Percentiles rank a stretch among this genome's conserved stretches.
These are phyloP conservation scores for Fragum fragum DNA, from an alignment of 2,888 invertebrate species.

Conservation along the genomic window DNA sequence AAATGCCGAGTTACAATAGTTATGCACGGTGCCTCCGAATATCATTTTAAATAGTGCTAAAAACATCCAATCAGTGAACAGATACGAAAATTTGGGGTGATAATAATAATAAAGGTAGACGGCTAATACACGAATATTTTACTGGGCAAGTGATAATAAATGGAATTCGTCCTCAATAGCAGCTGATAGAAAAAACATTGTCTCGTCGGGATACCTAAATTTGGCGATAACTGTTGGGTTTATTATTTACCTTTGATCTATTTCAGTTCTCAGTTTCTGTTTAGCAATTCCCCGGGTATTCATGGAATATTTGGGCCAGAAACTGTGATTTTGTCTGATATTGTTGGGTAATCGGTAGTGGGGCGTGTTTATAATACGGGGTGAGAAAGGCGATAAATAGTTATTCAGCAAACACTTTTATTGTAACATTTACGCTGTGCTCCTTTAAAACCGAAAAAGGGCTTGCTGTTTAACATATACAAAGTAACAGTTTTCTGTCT, in stretches of 20 bases:
- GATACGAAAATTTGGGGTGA: background rate
- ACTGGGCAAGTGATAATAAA: slow-evolving; percentile 10
- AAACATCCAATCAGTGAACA: slow-evolving; percentile 8
- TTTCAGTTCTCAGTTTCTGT: slow-evolving; percentile 21
- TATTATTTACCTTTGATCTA: slow-evolving; percentile 14
- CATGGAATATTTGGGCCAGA: slow-evolving; percentile 1
- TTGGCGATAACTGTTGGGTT: background rate
- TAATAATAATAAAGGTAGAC: slow-evolving; percentile 17
- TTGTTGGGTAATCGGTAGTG: background rate
- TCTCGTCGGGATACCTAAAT: background rate
- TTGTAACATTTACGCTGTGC: slow-evolving; percentile 16
- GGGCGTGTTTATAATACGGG: slow-evolving; percentile 3
- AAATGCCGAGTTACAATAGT: background rate
- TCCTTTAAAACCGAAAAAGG: slow-evolving; percentile 1
- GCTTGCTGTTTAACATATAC: slow-evolving; percentile 19
- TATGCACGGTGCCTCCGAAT: background rate
- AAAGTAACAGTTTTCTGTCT: slow-evolving; percentile 13
- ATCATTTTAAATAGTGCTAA: slow-evolving; percentile 7
- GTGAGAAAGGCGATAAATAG: slow-evolving; percentile 11
- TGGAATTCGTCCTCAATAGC: slow-evolving; percentile 21
- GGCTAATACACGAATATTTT: slow-evolving; percentile 2
- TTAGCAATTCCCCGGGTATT: slow-evolving; percentile 9
- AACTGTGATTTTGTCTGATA: slow-evolving; percentile 8
- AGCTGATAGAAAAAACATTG: background rate
- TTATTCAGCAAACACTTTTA: slow-evolving; percentile 21